These are phyloP conservation scores for Hydrolagus affinis DNA, from an alignment of 2,113 vertebrate genomes.

Conservation along the genomic window DNA sequence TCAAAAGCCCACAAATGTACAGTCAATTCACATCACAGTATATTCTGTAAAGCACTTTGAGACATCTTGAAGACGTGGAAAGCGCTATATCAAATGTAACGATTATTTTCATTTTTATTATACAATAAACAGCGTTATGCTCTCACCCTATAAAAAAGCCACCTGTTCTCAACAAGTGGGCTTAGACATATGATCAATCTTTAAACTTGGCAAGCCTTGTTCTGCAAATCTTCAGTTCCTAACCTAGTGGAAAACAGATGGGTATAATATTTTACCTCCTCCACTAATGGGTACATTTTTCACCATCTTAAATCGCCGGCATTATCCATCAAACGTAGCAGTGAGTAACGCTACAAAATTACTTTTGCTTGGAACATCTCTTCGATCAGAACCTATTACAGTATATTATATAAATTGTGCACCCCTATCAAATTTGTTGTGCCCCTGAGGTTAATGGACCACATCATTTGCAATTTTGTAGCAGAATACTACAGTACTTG, in stretches of 20 bases:
- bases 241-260: not conserved
- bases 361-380: not conserved
- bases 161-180: not conserved
- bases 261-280: not conserved
- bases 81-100: too few relatives aligned
- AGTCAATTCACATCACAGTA: too few relatives aligned
- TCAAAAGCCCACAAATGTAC: too few relatives aligned
- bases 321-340: not conserved
- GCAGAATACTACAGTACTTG: too few relatives aligned
- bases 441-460: too few relatives aligned
- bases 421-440: too few relatives aligned
- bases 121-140: not conserved
- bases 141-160: not conserved
- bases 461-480: too few relatives aligned
- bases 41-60: too few relatives aligned
- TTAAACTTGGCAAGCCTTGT: not conserved
- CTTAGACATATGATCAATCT: not conserved
- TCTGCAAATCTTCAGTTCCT: conserved; percentile 3
- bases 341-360: not conserved
- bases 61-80: too few relatives aligned
- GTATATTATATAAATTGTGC: too few relatives aligned
- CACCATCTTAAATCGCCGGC: not conserved
- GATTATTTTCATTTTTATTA: too few relatives aligned
- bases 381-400: too few relatives aligned
- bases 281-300: not conserved